Evolutionary conservation across 2,797 vertebrate species (phyloP), one percentile per base, ranked within the genome.

Genomic region (Lagorchestes hirsutus): DNA sequence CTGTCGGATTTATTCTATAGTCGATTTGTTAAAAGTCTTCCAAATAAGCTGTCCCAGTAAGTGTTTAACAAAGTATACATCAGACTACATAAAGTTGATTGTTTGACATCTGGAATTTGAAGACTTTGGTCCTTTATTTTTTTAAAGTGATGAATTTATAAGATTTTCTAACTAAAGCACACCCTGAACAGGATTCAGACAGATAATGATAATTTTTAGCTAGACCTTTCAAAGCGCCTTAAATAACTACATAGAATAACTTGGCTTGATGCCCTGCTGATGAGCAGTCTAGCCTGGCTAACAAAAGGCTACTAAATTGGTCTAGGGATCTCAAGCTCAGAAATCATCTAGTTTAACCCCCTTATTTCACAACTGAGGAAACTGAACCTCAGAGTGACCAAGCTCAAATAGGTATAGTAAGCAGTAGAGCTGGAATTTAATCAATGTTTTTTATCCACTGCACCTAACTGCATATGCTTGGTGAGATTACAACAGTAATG

Each of bases 21-120:
- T 98, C 98, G 98, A 98, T 97, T 98, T 96, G 98, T 98, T 98
- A 98, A 56, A 52, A 98, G 62, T 98, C 97, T 97, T 28, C 96
- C 95, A 97, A 96, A 98, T 98, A 97, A 97, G 90, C 95, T 98
- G 96, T 97, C 96, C 97, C 95, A 56, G 94, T 98, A 98, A 98
- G 98, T 97, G 91, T 93, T 82, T 97, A 95, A 92, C 95, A 97
- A 97, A 98, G 92, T 97, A 74, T 27, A 91, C 67, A 97, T 96
- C 90, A 97, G 46, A 97, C 97, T 96, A 97, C 91, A 59, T 93
- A 95, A 98, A 98, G 97, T 97, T 98, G 96, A 95, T 97, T 96
- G 58, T 97, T 97, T 98, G 98, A 98, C 95, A 97, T 92, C 55
- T 97, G 59, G 93, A 52, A 96, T 97, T 98, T 95, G 96, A 67